phyloP scores from a whole-genome alignment of 2,113 vertebrate species.

The Lagenorhynchus albirostris region DNA sequence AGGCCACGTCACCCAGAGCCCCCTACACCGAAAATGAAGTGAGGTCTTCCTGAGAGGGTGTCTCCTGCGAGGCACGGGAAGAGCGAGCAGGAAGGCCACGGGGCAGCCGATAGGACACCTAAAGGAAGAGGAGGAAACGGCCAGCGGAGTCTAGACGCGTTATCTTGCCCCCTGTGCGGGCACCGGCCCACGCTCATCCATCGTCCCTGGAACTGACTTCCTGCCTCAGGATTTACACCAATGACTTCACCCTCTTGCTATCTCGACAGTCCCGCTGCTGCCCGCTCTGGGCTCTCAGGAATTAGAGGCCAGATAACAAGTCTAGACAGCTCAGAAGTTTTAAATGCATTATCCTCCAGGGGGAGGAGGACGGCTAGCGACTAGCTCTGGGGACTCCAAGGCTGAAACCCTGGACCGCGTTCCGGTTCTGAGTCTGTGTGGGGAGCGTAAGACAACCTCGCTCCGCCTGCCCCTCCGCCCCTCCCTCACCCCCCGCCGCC shows the following conservation, averaged over 20 bases:
- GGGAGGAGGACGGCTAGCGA: background rate
- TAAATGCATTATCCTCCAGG: conserved; percentile 45
- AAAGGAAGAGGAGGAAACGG: conserved; percentile 77
- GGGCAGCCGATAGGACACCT: conserved; percentile 70
- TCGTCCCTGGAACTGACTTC: conserved; percentile 66
- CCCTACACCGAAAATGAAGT: conserved; percentile 58
- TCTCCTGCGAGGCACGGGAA: conserved; percentile 63
- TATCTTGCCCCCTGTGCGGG: conserved; percentile 65
- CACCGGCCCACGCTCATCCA: conserved; percentile 62
- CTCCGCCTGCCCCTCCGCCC: background rate
- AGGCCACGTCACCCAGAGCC: conserved; percentile 49
- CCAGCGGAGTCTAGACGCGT: conserved; percentile 67
- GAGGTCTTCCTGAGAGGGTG: conserved; percentile 69
- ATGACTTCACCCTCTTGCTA: conserved; percentile 75
- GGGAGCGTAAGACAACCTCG: fast-evolving
- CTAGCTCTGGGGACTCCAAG: background rate
- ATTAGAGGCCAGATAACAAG: conserved; percentile 75
- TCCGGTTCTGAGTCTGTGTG: background rate
- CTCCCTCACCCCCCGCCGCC: background rate
- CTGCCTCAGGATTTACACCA: conserved; percentile 62
- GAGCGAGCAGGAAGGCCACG: conserved; percentile 61
- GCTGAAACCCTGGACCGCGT: fast-evolving
- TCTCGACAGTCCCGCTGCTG: conserved; percentile 60
- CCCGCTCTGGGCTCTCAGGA: conserved; percentile 64
- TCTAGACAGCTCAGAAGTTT: conserved; percentile 70